phyloP scores from a whole-genome alignment of 2,888 invertebrate genomes.

The Trissolcus brochymenae region DNA sequence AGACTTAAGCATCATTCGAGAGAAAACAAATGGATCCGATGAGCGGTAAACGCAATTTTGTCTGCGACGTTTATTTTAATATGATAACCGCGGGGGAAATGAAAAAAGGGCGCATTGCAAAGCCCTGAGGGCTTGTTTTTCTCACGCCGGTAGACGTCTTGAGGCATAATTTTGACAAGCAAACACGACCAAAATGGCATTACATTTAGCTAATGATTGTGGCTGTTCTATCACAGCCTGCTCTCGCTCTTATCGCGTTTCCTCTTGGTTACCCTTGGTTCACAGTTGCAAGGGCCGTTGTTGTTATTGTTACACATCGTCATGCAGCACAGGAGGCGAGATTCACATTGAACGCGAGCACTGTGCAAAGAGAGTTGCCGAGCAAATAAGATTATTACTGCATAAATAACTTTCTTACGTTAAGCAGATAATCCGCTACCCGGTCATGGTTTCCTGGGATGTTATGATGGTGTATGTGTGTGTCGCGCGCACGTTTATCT shows the following conservation, averaged over 20 bases:
- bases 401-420: slow-evolving; percentile 72
- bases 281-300: slow-evolving; percentile 34
- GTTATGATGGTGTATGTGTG: slow-evolving; percentile 34
- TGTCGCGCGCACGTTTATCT: slow-evolving; percentile 44
- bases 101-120: background rate
- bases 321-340: slow-evolving; percentile 36
- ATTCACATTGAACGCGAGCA: slow-evolving; percentile 54
- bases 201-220: slow-evolving; percentile 73
- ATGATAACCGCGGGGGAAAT: background rate
- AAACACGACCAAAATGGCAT: slow-evolving; percentile 62
- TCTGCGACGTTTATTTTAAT: slow-evolving; percentile 12
- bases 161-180: slow-evolving; percentile 50
- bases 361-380: slow-evolving; percentile 68
- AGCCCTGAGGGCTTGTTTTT: slow-evolving; percentile 28
- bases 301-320: slow-evolving; percentile 56
- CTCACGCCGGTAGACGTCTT: slow-evolving; percentile 28
- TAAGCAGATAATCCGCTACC: slow-evolving; percentile 54
- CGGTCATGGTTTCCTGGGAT: slow-evolving; percentile 34
- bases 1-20: no score
- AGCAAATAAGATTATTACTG: slow-evolving; percentile 73
- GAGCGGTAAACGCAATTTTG: slow-evolving; percentile 21
- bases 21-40: slow-evolving; percentile 17
- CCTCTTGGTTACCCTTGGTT: slow-evolving; percentile 73
- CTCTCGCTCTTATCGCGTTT: slow-evolving; percentile 72
- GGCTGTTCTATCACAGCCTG: slow-evolving; percentile 60